Evolutionary conservation across 2,888 invertebrate species (phyloP).

Genomic region (Dynastes grantii): DNA sequence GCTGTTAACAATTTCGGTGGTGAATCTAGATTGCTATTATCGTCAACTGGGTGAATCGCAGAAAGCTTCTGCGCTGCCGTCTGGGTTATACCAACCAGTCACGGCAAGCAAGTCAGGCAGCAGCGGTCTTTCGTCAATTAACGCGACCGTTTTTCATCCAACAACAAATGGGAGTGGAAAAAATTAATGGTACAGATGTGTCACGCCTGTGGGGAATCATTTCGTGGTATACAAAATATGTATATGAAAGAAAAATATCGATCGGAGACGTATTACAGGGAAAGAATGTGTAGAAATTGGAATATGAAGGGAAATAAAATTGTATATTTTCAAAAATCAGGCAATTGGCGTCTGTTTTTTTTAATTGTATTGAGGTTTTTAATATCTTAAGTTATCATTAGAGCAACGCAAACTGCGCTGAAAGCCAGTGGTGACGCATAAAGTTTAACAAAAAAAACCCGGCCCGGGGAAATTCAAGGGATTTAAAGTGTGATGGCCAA

Average conservation of each 20-base stretch:
- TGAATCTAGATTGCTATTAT: not conserved
- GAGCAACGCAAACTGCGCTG: too few species aligned
- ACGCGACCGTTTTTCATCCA: slow-evolving; percentile 32
- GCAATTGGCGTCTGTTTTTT: too few species aligned
- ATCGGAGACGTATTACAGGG: slow-evolving; percentile 3
- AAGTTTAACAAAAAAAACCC: too few species aligned
- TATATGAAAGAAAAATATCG: not conserved
- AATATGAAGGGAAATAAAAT: too few species aligned
- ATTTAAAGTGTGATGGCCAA: too few species aligned
- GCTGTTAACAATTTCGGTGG: slow-evolving; percentile 21
- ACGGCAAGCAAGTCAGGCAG: not conserved
- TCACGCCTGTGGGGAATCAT: slow-evolving; percentile 29
- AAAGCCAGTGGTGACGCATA: too few species aligned
- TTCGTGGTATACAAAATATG: slow-evolving; percentile 12
- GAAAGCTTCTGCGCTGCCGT: not conserved
- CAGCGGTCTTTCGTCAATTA: slow-evolving; percentile 44
- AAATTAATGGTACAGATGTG: slow-evolving; percentile 36
- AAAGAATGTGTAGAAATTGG: not conserved
- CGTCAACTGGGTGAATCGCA: not conserved
- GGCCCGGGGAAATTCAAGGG: too few species aligned
- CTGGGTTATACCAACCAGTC: not conserved
- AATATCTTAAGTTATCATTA: too few species aligned
- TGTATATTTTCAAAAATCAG: too few species aligned
- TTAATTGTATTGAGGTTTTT: too few species aligned
- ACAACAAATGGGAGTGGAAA: slow-evolving; percentile 26